Evolutionary conservation across 2,797 vertebrate genomes (phyloP), one percentile per base, ranked within the genome.

Genomic region (Propithecus deckenii): DNA sequence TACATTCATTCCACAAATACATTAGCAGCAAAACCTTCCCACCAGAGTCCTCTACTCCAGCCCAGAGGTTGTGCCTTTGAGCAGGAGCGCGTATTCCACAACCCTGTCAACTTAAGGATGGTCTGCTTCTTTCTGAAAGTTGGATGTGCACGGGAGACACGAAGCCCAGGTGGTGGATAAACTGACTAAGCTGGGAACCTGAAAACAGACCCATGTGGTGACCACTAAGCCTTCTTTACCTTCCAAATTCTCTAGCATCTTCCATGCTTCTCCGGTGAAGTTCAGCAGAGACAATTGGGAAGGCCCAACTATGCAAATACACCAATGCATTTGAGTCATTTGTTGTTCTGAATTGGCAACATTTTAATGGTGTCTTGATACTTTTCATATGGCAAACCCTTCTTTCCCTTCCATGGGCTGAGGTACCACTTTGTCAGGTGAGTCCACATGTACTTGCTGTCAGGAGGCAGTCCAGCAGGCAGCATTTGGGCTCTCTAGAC

Each of bases 1-100:
- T 97, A 98, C 94, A 98, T 97, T 98, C 98, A 98, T 98, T 98
- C 98, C 97, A 98, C 99, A 99, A 98, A 98, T 98, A 98, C 93
- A 98, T 91, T 98, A 99, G 98, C 99, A 99, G 98, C 99, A 98
- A 97, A 96, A 98, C 97, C 96, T 95, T 98, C 97, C 98, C 94
- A 74, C 95, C 93, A 76, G 65, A 67, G 69, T 81, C 84, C 43
- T 52, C 81, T 79, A 22, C 67, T 67, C 79, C 65, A 57, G 65
- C 57, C 67, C 6, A 92, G 59, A 83, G 88, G 97, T 35, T 93
- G 81, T 91, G 28, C 81, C 94, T 96, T 95, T 89, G 86, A 97
- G 94, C 97, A 88, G 57, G 69, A 85, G 30, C 72, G 84, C 20
- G 20, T 0, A 79, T 61, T 87, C 95, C 95, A 91, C 96, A 95